Conservation (phyloP, 2,888 invertebrate species). For the Cheilosia scutellata region DNA sequence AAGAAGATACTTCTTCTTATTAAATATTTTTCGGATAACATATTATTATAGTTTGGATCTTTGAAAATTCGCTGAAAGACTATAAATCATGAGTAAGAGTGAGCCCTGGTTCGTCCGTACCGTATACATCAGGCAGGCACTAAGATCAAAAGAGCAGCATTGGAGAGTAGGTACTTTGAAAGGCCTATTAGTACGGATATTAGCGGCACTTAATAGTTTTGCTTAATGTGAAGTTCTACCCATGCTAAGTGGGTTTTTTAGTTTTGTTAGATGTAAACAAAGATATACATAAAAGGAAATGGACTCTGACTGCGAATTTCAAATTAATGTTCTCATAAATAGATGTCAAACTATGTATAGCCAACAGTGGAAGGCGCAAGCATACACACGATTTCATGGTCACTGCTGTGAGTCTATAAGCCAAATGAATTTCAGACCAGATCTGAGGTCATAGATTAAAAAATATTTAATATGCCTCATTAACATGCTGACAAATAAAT, state of each 20-base stretch:
- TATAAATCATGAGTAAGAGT: constrained; percentile 57
- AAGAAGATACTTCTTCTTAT: constrained; percentile 21
- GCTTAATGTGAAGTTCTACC: constrained; percentile 36
- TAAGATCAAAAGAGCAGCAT: neutral
- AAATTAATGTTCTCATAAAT: too few species aligned
- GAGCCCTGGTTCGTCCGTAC: neutral
- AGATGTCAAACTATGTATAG: too few species aligned
- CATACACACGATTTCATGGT: too few species aligned
- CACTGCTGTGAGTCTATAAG: too few species aligned
- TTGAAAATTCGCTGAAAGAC: constrained; percentile 43
- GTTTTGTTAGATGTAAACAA: constrained; percentile 3
- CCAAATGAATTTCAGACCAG: too few species aligned
- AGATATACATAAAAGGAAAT: neutral
- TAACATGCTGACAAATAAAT: too few species aligned
- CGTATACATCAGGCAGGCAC: neutral
- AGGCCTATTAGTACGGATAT: constrained; percentile 49
- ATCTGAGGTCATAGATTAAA: too few species aligned
- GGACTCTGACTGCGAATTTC: too few species aligned
- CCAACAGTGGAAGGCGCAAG: too few species aligned
- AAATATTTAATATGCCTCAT: too few species aligned
- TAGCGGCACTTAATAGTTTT: constrained; percentile 34
- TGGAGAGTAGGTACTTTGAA: constrained; percentile 25
- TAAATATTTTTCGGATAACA: constrained; percentile 35
- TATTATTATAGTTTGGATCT: constrained; percentile 22
- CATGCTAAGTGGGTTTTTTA: constrained; percentile 16